Conservation (phyloP, 2,113 vertebrate species). For the Cairina moschata region DNA sequence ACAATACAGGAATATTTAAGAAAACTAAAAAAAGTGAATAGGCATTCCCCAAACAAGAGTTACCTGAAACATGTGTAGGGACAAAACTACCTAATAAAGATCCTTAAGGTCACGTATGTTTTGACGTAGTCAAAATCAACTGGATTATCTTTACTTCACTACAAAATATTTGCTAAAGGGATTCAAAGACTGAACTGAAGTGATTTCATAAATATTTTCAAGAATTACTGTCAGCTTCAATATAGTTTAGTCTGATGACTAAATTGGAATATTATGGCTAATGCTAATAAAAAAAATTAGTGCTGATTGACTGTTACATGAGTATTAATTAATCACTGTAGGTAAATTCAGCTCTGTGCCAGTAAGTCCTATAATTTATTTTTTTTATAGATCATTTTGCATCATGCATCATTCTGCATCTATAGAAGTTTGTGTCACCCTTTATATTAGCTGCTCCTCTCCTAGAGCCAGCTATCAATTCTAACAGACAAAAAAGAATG, state of each 20-base stretch:
- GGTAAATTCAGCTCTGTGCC: conserved; percentile 61
- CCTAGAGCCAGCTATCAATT: neutral
- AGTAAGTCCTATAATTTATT: conserved; percentile 19
- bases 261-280: conserved; percentile 72
- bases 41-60: neutral
- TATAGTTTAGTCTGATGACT: conserved; percentile 64
- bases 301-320: conserved; percentile 40
- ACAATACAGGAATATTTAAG: neutral
- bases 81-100: neutral
- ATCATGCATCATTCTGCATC: neutral
- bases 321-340: conserved; percentile 71
- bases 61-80: neutral
- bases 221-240: conserved; percentile 59
- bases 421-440: neutral
- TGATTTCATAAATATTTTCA: conserved; percentile 68
- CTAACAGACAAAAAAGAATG: neutral
- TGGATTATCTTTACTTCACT: neutral
- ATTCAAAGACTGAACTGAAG: conserved; percentile 44
- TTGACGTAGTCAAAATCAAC: neutral
- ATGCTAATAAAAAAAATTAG: conserved; percentile 63
- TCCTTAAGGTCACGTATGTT: neutral
- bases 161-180: neutral
- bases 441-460: neutral
- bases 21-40: neutral
- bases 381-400: conserved; percentile 5